Evolutionary conservation across 2,797 vertebrate species (phyloP).

Genomic region (Oryzias dopingdopingensis): DNA sequence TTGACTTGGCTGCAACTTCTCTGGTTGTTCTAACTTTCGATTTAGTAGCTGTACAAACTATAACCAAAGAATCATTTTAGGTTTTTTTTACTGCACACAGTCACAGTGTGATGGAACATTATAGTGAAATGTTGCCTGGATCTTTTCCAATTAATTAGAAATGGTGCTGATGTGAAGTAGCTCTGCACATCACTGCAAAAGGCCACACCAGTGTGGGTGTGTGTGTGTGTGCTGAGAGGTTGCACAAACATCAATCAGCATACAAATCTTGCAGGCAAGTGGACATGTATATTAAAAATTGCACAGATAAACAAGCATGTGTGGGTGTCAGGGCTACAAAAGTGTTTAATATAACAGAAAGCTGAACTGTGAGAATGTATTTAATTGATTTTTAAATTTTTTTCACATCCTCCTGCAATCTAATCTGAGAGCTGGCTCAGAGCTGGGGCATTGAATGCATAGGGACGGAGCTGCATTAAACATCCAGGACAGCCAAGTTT

Average conservation of each 20-base stretch:
- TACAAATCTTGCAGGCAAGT: slow-evolving; percentile 2
- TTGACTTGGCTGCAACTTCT: slow-evolving; percentile 38
- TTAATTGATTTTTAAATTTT: slow-evolving; percentile 23
- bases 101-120: slow-evolving; percentile 10
- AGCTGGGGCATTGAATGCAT: slow-evolving; percentile 24
- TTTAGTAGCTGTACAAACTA: slow-evolving; percentile 37
- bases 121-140: slow-evolving; percentile 22
- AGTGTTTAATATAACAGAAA: slow-evolving; percentile 53
- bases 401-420: slow-evolving; percentile 26
- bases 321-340: slow-evolving; percentile 22
- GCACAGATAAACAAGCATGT: slow-evolving; percentile 24
- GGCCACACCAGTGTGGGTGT: not conserved
- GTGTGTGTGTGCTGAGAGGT: not conserved
- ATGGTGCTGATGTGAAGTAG: slow-evolving; percentile 19
- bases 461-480: slow-evolving; percentile 18
- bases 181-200: slow-evolving; percentile 13
- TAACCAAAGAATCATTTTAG: slow-evolving; percentile 15
- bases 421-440: slow-evolving; percentile 28
- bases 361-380: slow-evolving; percentile 54
- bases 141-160: slow-evolving; percentile 53
- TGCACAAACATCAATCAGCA: slow-evolving; percentile 25
- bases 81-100: slow-evolving; percentile 22
- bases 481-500: slow-evolving; percentile 27
- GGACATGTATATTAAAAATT: slow-evolving; percentile 23
- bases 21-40: slow-evolving; percentile 25